A percentile compares a stretch with the other conserved stretches of the same genome.
These are phyloP conservation scores for Pararge aegeria DNA, from an alignment of 1,140 invertebrate species.

Conservation along the genomic window DNA sequence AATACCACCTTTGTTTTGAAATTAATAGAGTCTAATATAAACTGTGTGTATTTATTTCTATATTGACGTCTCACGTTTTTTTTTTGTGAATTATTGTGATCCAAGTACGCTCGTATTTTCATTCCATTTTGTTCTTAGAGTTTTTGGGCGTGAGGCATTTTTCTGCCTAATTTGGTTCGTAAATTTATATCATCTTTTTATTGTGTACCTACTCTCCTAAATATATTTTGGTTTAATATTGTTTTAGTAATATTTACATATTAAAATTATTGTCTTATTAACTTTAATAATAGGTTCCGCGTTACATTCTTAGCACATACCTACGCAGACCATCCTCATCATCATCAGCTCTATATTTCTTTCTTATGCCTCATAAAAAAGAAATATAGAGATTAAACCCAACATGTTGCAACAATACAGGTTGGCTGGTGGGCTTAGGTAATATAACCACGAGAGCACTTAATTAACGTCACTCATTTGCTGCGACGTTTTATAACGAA, in stretches of 20 bases:
- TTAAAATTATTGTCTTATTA: neutral
- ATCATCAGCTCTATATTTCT: no score
- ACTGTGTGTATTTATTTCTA: slow-evolving; percentile 22
- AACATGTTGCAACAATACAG: no score
- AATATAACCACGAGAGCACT: no score
- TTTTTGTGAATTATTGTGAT: slow-evolving; percentile 57
- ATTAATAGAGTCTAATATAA: slow-evolving; percentile 15
- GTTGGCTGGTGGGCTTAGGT: no score
- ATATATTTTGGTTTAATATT: slow-evolving; percentile 1
- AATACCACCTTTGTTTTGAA: slow-evolving; percentile 23
- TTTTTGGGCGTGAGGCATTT: slow-evolving; percentile 37
- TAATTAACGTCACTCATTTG: no score
- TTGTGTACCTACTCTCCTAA: slow-evolving; percentile 9
- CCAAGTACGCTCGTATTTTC: slow-evolving; percentile 35
- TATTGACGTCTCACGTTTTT: slow-evolving; percentile 45
- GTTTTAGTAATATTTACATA: neutral
- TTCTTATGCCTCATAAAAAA: no score
- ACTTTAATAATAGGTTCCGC: no score
- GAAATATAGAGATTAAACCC: no score
- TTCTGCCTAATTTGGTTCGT: slow-evolving; percentile 43
- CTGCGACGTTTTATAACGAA: no score
- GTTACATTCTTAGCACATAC: no score
- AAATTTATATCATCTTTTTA: slow-evolving; percentile 31
- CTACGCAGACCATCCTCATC: no score
- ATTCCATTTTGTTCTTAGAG: slow-evolving; percentile 47